Evolutionary conservation across 2,797 vertebrate genomes (phyloP).

Genomic region (Rhinichthys osculus): DNA sequence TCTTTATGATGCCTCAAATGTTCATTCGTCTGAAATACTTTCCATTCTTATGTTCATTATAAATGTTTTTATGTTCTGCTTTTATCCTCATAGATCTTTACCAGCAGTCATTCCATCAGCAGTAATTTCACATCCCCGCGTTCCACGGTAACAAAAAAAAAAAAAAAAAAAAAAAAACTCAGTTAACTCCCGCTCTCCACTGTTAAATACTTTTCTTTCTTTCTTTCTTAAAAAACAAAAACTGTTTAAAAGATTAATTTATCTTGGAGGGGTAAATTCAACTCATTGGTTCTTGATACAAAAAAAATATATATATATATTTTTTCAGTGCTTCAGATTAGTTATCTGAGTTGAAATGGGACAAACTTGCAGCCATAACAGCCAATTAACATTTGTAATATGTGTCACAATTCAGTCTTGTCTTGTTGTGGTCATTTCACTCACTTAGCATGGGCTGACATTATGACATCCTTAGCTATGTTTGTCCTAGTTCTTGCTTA

Average conservation of each 20-base stretch:
- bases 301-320: not conserved
- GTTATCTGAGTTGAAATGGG: conserved; percentile 3
- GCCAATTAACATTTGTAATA: not conserved
- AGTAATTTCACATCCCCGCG: conserved; percentile 85
- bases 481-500: conserved; percentile 13
- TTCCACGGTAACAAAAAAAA: conserved; percentile 84
- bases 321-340: not conserved
- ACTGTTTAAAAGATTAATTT: not conserved
- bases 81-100: conserved; percentile 85
- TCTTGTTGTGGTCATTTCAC: conserved; percentile 15
- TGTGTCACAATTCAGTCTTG: not conserved
- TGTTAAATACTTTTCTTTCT: not conserved
- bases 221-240: no score
- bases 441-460: conserved; percentile 12
- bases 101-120: conserved; percentile 82
- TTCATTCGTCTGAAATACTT: conserved; percentile 26
- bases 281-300: not conserved
- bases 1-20: conserved; percentile 1
- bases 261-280: not conserved
- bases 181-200: not conserved
- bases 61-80: conserved; percentile 60
- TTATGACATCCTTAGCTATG: not conserved
- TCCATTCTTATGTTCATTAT: conserved; percentile 63
- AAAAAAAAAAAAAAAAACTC: conserved; percentile 48
- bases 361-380: not conserved